Base-by-base conservation (phyloP, 1,140 invertebrate species). In the Anastrepha obliqua region DNA sequence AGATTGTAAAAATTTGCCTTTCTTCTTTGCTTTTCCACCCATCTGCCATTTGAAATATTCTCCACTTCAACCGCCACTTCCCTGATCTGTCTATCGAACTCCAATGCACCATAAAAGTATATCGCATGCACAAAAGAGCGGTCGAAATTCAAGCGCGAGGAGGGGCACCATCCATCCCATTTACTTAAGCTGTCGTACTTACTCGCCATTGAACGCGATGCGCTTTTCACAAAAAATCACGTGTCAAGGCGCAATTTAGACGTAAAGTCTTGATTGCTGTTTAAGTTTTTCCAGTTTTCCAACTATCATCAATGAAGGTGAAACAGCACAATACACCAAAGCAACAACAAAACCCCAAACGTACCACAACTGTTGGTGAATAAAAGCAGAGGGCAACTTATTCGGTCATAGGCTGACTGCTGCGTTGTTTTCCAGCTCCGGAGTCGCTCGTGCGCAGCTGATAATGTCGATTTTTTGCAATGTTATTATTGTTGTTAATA, bases 181-280 rank as follows among this genome's bases (percentile, higher is more conserved):
- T 81, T 29, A 29, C 29, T 29, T 81, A 81, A 47, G n/a, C 7
- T 81, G 8, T 47, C 11, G 13, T 29, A 5, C 11, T 47, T 17
- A 29, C 42, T 6, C 17, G 2, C 7, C 39, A 47, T 81, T 55
- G n/a, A 20, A 55, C 39, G 13, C 44, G 86, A 55, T 87, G 86
- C 11, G 11, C 86, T 62, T 87, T 87, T 87, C 39, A 70, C 15
- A 55, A 87, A 65, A 87, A 87, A 87, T 87, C 29, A 67, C 86
- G 64, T 87, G 86, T 67, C 86, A 87, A 87, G 39, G 20, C 44
- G 86, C 86, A 65, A 87, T 87, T 87, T 64, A 60, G 64, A 29
- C 42, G 6, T 3, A 42, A 70, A 65, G 64, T 39, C 85, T 60
- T 65, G 58, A 86, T 86, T 65, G 59, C 74, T 81, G 47, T 81